These are phyloP conservation scores for Calypte anna DNA, from an alignment of 2,113 vertebrate species.

Conservation along the genomic window DNA sequence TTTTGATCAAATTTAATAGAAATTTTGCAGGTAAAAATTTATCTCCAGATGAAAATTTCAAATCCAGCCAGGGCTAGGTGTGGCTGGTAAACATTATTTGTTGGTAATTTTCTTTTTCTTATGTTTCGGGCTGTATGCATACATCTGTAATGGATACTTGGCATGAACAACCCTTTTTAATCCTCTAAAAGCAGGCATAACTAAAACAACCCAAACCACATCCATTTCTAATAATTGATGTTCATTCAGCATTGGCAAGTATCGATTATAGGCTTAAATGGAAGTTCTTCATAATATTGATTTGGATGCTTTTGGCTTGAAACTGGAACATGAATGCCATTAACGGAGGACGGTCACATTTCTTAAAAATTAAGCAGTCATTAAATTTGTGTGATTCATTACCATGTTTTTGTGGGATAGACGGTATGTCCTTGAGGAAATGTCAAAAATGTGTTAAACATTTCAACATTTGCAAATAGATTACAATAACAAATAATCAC, in stretches of 20 bases:
- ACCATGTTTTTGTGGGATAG: neutral
- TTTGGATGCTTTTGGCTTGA: slow-evolving; percentile 44
- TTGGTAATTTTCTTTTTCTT: slow-evolving; percentile 24
- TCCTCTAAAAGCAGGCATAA: slow-evolving; percentile 71
- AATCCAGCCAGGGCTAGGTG: neutral
- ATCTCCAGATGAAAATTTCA: neutral
- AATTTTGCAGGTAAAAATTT: neutral
- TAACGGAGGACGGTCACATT: slow-evolving; percentile 48
- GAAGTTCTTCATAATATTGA: slow-evolving; percentile 65
- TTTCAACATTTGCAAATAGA: neutral
- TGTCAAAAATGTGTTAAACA: neutral
- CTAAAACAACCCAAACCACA: slow-evolving; percentile 69
- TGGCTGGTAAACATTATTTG: neutral
- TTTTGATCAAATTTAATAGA: neutral
- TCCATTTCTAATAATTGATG: slow-evolving; percentile 76
- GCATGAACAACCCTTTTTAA: slow-evolving; percentile 51
- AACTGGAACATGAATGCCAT: slow-evolving; percentile 27
- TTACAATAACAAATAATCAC: neutral
- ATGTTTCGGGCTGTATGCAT: neutral
- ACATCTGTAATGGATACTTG: slow-evolving; percentile 51
- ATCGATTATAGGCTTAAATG: slow-evolving; percentile 77
- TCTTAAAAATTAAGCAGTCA: slow-evolving; percentile 61
- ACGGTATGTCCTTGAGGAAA: neutral
- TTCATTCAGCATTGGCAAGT: slow-evolving; percentile 68
- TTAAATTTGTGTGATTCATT: slow-evolving; percentile 20